Conservation (phyloP, 2,797 vertebrate genomes). For the Sebastes kiyomatsui region DNA sequence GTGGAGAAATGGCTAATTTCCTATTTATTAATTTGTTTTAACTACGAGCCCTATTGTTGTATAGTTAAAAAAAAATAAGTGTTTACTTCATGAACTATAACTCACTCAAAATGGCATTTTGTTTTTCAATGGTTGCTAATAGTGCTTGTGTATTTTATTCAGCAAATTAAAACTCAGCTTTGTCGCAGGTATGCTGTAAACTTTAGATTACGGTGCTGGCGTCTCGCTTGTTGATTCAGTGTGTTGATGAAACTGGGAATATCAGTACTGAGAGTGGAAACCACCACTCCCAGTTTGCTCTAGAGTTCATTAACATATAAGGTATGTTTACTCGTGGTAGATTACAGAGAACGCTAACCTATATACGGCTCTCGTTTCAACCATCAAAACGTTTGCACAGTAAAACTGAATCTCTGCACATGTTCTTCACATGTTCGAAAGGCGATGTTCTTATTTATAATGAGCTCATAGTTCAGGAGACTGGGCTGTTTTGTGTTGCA, state of each 20-base stretch:
- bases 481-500: too few relatives aligned
- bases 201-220: neutral
- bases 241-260: slow-evolving; percentile 31
- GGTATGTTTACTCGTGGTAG: neutral
- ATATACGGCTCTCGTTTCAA: neutral
- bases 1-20: too few relatives aligned
- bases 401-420: neutral
- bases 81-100: too few relatives aligned
- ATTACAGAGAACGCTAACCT: neutral
- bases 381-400: neutral
- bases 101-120: too few relatives aligned
- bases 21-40: too few relatives aligned
- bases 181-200: neutral
- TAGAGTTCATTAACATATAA: neutral
- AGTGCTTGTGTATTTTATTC: neutral
- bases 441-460: neutral
- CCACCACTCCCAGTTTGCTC: neutral
- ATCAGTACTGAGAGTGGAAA: slow-evolving; percentile 15
- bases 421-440: neutral
- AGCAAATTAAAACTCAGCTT: neutral
- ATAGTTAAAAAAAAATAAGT: too few relatives aligned
- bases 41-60: too few relatives aligned
- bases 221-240: neutral
- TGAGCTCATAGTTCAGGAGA: too few relatives aligned
- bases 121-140: too few relatives aligned